phyloP scores from a whole-genome alignment of 1,140 invertebrate species.

The Drosophila ambigua region DNA sequence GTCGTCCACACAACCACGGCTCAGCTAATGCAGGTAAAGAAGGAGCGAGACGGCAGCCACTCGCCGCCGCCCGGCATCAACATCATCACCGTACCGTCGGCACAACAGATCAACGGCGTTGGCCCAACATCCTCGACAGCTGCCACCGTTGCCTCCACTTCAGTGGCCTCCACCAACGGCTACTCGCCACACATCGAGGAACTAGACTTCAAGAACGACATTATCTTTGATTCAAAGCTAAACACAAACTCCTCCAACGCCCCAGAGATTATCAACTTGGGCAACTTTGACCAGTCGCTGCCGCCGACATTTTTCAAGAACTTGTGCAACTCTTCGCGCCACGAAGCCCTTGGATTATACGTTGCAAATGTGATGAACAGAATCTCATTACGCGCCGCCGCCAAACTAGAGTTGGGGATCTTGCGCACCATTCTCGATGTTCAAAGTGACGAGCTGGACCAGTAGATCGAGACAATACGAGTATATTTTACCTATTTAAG shows the following conservation, averaged over 20 bases:
- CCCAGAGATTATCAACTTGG: conserved; percentile 75
- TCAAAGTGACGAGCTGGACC: conserved; percentile 75
- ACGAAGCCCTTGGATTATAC: conserved; percentile 77
- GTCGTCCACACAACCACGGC: conserved; percentile 71
- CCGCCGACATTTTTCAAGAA: conserved; percentile 82
- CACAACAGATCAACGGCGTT: conserved; percentile 63
- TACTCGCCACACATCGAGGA: conserved; percentile 78
- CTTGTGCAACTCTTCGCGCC: conserved; percentile 78
- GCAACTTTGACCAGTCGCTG: conserved; percentile 77
- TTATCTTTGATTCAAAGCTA: conserved; percentile 73
- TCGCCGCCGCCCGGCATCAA: conserved; percentile 74
- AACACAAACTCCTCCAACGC: conserved; percentile 51
- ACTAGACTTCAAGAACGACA: conserved; percentile 77
- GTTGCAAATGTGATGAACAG: conserved; percentile 82
- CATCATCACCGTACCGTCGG: conserved; percentile 76
- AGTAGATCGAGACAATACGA: conserved; percentile 25
- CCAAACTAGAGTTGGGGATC: conserved; percentile 77
- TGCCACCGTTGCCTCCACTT: conserved; percentile 72
- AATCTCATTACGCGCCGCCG: conserved; percentile 61
- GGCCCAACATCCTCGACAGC: conserved; percentile 65
- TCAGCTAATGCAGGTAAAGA: conserved; percentile 67
- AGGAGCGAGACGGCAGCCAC: conserved; percentile 63
- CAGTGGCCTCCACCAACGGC: conserved; percentile 75
- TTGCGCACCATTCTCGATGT: conserved; percentile 76
- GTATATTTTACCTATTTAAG: conserved; percentile 6